Base-by-base conservation (phyloP, 30 jellyfish, hydroid and myxozoan genomes). In the Hydractinia symbiolongicarpus region DNA sequence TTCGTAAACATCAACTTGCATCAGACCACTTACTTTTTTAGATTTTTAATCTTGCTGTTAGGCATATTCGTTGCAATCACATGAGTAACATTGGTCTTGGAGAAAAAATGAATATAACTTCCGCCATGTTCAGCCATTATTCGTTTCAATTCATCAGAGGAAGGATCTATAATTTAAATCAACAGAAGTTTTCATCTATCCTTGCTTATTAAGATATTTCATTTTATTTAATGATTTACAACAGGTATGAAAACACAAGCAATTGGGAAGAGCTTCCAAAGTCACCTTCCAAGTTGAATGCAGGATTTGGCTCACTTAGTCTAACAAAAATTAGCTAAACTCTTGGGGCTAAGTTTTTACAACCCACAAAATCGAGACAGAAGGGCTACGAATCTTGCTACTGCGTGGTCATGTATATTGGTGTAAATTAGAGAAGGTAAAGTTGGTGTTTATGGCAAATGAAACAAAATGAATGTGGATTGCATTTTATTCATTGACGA, bases 41-140 rank as follows among this genome's bases (percentile, higher is more conserved):
- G 78, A 19, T 94, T 89, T 52, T 83, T 85, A 71, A 94, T 76
- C 67, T 94, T 94, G 84, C 96, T 94, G 88, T 88, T 88, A 8
- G 99, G 96, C 44, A 94, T 71, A 76, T 94, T 94, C 9, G 99
- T 94, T 15, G 99, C 99, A 80, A 94, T 94, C 53, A 88, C 89
- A 79, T 94, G 99, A 0, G 99, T 94, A 44, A 95, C 95, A 17
- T 62, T 21, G 10, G 96, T 75, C 61, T 50, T 72, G 50, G 96
- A 88, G 67, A 89, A 94, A 67, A 78, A 94, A 67, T 94, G 99
- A 61, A 88, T 96, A 62, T 61, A 94, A 4, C 73, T 85, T 2
- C 99, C 99, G 2, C 97, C 99, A 84, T 94, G 88, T 14, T 88
- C 96, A 6, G 91, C 95, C 93, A 94, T 88, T 11, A 94, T 76